phyloP scores from a whole-genome alignment of 2,113 vertebrate species.

The Thamnaconus septentrionalis region DNA sequence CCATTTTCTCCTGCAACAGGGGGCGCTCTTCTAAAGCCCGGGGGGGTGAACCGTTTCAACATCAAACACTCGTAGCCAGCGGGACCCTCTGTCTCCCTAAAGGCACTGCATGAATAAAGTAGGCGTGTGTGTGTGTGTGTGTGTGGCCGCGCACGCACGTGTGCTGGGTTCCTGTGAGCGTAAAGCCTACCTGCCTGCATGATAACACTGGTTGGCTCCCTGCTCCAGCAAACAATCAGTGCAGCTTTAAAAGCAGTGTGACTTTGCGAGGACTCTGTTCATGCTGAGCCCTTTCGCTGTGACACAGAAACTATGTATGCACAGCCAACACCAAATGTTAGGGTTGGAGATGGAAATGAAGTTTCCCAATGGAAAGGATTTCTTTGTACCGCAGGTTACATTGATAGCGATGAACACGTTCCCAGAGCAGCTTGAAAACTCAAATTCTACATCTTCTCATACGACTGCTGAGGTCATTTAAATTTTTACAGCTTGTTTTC shows the following conservation, averaged over 20 bases:
- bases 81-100: constrained; percentile 35
- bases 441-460: no score
- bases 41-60: constrained; percentile 54
- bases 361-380: no score
- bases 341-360: no score
- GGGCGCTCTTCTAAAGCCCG: constrained; percentile 49
- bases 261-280: no score
- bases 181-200: background rate
- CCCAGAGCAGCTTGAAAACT: no score
- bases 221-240: no score
- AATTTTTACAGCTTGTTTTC: no score
- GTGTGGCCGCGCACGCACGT: background rate
- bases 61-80: constrained; percentile 62
- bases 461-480: no score
- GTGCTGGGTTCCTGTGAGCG: background rate
- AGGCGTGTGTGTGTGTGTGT: constrained; percentile 7
- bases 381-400: no score
- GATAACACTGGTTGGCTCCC: no score
- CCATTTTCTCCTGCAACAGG: constrained; percentile 35
- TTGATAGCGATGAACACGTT: no score
- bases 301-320: background rate
- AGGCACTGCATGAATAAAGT: constrained; percentile 37
- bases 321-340: no score
- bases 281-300: background rate
- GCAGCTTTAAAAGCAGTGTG: background rate